These are phyloP conservation scores for Abrostola tripartita DNA, from an alignment of 2,888 invertebrate genomes.

Conservation along the genomic window DNA sequence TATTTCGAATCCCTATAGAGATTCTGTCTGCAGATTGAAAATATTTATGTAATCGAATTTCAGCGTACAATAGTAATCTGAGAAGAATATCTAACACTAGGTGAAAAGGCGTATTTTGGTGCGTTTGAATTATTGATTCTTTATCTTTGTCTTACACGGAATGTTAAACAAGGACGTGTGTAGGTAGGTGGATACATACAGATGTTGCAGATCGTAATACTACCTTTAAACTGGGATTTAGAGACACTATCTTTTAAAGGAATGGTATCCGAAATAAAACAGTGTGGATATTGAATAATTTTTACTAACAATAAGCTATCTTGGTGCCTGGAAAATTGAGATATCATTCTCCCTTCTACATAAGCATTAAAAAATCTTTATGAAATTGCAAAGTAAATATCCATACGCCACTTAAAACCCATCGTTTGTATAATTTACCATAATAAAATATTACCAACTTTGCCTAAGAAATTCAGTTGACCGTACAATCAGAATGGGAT, in stretches of 20 bases:
- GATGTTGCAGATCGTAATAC: no score
- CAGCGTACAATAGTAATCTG: slow-evolving; percentile 10
- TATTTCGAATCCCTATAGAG: slow-evolving; percentile 4
- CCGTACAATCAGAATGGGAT: slow-evolving; percentile 13
- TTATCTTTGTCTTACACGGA: background rate
- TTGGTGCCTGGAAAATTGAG: no score
- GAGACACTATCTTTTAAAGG: no score
- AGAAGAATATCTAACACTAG: background rate
- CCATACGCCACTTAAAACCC: background rate
- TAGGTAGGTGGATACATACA: no score
- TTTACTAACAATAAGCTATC: no score
- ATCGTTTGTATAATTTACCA: background rate
- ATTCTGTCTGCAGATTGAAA: slow-evolving; percentile 10
- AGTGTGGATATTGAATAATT: no score
- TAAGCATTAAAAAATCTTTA: no score
- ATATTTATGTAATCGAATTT: slow-evolving; percentile 24
- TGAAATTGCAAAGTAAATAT: background rate
- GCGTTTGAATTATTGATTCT: background rate
- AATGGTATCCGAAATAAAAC: no score
- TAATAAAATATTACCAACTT: background rate
- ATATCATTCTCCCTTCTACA: no score
- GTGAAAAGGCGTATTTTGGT: background rate
- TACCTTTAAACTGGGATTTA: no score
- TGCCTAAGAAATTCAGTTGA: background rate
- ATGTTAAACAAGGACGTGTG: no score